These are phyloP conservation scores for Melipona bicolor DNA, from an alignment of 2,888 invertebrate species.

Conservation along the genomic window DNA sequence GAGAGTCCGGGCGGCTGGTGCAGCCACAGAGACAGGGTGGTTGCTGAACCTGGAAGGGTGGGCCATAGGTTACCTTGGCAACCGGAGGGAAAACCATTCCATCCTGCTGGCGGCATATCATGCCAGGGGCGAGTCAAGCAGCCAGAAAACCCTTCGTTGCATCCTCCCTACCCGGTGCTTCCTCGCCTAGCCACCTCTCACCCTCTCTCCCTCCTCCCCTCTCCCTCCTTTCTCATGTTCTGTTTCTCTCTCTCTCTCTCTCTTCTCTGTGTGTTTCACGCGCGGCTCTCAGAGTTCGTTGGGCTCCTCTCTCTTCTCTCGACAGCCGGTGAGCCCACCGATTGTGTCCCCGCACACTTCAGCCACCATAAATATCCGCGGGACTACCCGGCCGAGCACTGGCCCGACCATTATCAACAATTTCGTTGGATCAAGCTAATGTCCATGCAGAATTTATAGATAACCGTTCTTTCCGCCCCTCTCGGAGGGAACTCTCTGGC, in stretches of 20 bases:
- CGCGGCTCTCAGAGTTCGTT: not conserved
- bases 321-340: slow-evolving; percentile 62
- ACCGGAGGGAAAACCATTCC: slow-evolving; percentile 82
- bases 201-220: not conserved
- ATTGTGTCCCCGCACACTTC: slow-evolving; percentile 57
- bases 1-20: slow-evolving; percentile 36
- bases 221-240: no score
- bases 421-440: slow-evolving; percentile 63
- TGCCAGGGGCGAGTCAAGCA: slow-evolving; percentile 72
- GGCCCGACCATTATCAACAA: slow-evolving; percentile 69
- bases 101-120: slow-evolving; percentile 83
- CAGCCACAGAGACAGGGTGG: slow-evolving; percentile 71
- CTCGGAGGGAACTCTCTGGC: not conserved
- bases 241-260: no score
- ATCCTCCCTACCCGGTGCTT: slow-evolving; percentile 47
- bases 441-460: slow-evolving; percentile 60
- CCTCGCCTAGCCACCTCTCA: not conserved
- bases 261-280: not conserved
- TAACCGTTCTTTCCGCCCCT: slow-evolving; percentile 21
- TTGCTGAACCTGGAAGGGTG: slow-evolving; percentile 78
- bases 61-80: slow-evolving; percentile 82
- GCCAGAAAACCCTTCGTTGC: slow-evolving; percentile 74
- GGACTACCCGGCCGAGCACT: slow-evolving; percentile 56
- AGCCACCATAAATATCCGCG: slow-evolving; percentile 64
- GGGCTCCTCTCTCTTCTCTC: slow-evolving; percentile 21